Conservation (phyloP, 2,113 vertebrate genomes). For the Girardinichthys multiradiatus region DNA sequence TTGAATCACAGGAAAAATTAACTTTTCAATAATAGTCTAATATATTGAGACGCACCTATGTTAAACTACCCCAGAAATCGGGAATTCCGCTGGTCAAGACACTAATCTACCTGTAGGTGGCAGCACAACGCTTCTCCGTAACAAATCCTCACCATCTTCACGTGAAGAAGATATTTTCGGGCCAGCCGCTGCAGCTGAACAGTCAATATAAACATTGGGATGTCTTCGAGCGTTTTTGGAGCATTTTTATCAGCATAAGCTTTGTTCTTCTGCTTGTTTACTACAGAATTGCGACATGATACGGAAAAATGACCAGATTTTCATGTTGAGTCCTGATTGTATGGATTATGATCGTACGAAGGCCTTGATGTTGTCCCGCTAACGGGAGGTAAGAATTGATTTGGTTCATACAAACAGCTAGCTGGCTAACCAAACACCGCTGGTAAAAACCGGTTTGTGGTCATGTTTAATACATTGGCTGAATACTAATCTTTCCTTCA, state of each 20-base stretch:
- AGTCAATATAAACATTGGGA: constrained; percentile 64
- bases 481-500: rapidly evolving
- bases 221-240: not conserved
- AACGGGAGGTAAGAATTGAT: constrained; percentile 59
- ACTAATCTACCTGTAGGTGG: constrained; percentile 19
- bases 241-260: not conserved
- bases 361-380: constrained; percentile 60
- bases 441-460: not conserved
- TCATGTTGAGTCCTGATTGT: constrained; percentile 25
- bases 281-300: not conserved
- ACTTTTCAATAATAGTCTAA: no score
- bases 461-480: not conserved
- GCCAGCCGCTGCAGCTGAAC: constrained; percentile 39
- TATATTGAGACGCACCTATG: no score
- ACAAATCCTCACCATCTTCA: rapidly evolving
- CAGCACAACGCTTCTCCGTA: not conserved
- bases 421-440: constrained; percentile 29
- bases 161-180: constrained; percentile 40
- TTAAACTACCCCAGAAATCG: no score
- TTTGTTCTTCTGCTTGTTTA: not conserved
- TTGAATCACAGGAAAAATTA: no score
- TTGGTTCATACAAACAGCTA: constrained; percentile 14
- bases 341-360: constrained; percentile 18
- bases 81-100: not conserved
- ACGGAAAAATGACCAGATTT: not conserved